Conservation (phyloP, 2,113 vertebrate species). For the Gasterosteus aculeatus region DNA sequence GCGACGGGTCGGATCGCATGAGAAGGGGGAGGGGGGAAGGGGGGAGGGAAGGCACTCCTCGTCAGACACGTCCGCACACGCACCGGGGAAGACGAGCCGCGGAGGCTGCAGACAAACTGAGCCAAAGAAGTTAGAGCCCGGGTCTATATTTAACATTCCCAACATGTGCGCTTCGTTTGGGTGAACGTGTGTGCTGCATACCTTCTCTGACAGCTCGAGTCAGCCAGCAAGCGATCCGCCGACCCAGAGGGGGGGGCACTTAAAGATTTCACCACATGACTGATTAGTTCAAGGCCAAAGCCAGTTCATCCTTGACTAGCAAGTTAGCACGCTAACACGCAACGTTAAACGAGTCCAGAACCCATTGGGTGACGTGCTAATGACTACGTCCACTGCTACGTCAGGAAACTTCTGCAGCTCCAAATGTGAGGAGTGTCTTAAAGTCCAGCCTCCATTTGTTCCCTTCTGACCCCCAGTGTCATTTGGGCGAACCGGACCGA, state of each 20-base stretch:
- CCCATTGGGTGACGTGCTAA: too few species aligned
- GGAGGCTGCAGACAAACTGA: background rate
- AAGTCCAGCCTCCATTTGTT: conserved; percentile 4
- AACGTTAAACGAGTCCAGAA: too few species aligned
- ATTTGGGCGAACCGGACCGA: background rate
- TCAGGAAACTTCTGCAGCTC: background rate
- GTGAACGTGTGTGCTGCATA: conserved; percentile 65
- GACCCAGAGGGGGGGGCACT: background rate
- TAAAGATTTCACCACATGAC: background rate
- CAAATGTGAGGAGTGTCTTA: conserved; percentile 3
- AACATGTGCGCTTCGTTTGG: conserved; percentile 80
- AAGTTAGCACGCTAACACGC: background rate
- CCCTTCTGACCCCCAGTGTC: background rate
- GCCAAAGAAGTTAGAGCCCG: conserved; percentile 52
- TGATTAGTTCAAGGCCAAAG: background rate
- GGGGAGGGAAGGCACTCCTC: conserved; percentile 35
- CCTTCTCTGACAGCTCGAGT: conserved; percentile 55
- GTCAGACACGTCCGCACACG: conserved; percentile 54
- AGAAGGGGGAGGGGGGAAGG: background rate
- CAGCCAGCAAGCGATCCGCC: conserved; percentile 25
- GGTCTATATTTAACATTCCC: conserved; percentile 80
- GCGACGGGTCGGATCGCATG: conserved; percentile 6
- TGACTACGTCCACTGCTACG: too few species aligned
- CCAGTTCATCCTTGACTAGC: background rate
- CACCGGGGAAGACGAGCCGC: conserved; percentile 26